phyloP scores from a whole-genome alignment of 2,797 vertebrate genomes.

The Lepidocolaptes lacrymiger region DNA sequence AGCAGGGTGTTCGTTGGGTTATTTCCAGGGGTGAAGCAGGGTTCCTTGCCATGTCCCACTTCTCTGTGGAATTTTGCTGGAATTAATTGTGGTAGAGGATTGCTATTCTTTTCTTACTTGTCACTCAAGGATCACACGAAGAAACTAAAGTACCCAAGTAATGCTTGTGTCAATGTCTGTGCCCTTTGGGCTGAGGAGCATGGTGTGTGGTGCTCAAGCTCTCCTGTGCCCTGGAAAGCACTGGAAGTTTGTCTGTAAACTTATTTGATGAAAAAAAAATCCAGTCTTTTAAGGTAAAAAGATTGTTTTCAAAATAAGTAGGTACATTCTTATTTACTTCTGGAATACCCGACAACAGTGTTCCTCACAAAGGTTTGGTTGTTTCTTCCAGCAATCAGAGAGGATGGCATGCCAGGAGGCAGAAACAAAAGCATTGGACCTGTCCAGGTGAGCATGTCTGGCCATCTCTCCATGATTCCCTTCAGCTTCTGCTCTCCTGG shows the following conservation, averaged over 20 bases:
- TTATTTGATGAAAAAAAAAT: neutral
- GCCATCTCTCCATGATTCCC: neutral
- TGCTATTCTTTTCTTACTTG: neutral
- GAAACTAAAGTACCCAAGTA: neutral
- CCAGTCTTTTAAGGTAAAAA: fast-evolving
- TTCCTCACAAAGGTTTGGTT: conserved; percentile 34
- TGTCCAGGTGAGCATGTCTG: conserved; percentile 86
- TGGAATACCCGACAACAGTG: fast-evolving
- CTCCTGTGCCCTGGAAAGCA: neutral
- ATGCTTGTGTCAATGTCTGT: fast-evolving
- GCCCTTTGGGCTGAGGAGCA: neutral
- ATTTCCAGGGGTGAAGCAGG: neutral
- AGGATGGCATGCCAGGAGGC: conserved; percentile 98
- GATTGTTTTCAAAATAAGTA: neutral
- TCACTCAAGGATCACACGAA: fast-evolving
- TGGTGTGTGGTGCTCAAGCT: neutral
- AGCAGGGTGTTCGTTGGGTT: neutral
- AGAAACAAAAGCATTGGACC: conserved; percentile 99
- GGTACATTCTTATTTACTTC: neutral
- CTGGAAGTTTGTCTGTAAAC: neutral
- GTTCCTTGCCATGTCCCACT: neutral
- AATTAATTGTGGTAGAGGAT: neutral
- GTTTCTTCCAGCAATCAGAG: conserved; percentile 90
- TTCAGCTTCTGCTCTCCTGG: neutral
- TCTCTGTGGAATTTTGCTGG: neutral